Evolutionary conservation across 2,888 invertebrate genomes (phyloP).

Genomic region (Lypha dubia): DNA sequence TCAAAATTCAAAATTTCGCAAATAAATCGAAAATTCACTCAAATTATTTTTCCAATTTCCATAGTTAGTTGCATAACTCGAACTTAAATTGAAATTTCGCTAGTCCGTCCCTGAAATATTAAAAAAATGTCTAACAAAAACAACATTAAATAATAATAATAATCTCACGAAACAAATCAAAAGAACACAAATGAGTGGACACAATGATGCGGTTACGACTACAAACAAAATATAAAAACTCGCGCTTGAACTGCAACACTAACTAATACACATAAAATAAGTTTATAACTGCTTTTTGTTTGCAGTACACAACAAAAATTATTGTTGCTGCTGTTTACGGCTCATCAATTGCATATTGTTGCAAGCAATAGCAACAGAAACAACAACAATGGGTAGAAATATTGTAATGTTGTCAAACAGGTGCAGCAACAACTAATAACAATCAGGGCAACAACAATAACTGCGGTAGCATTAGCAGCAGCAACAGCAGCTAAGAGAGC

Average conservation of each 20-base stretch:
- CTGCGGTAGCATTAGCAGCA: constrained; percentile 33
- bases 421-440: constrained; percentile 71
- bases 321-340: constrained; percentile 53
- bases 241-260: constrained; percentile 6
- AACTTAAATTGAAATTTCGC: not conserved
- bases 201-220: constrained; percentile 22
- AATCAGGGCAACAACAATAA: constrained; percentile 64
- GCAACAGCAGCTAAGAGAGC: constrained; percentile 3
- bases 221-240: not conserved
- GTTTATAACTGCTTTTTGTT: constrained; percentile 31
- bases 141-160: constrained; percentile 24
- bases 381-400: constrained; percentile 34
- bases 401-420: constrained; percentile 71
- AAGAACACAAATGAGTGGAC: constrained; percentile 41
- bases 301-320: constrained; percentile 40
- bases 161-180: constrained; percentile 68
- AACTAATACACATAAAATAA: constrained; percentile 23
- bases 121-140: constrained; percentile 29
- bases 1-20: no score
- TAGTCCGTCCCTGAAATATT: constrained; percentile 13
- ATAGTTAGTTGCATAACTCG: not conserved
- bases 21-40: no score
- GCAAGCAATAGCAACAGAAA: constrained; percentile 31
- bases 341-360: constrained; percentile 59
- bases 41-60: not conserved